Evolutionary conservation across 2,113 vertebrate genomes (phyloP).

Genomic region (Cebus imitator): DNA sequence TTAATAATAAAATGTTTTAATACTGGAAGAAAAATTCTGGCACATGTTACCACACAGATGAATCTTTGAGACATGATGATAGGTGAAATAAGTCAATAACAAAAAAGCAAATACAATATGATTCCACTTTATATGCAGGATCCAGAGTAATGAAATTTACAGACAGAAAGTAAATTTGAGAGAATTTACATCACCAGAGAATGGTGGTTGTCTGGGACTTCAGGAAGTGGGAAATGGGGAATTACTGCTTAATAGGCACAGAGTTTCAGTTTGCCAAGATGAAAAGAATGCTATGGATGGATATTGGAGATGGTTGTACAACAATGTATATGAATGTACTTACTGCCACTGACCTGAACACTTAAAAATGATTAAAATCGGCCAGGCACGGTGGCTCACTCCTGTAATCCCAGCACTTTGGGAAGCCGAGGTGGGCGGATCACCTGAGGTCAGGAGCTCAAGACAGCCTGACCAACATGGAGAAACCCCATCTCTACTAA

Average conservation of each 20-base stretch:
- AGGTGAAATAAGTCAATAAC: neutral
- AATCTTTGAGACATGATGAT: neutral
- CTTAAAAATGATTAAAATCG: neutral
- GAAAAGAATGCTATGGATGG: neutral
- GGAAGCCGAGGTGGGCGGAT: too few species aligned
- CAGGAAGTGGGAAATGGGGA: neutral
- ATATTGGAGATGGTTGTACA: neutral
- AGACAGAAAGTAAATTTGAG: neutral
- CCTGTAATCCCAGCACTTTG: too few species aligned
- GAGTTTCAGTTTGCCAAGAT: neutral
- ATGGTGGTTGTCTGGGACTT: neutral
- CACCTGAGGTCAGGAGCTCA: too few species aligned
- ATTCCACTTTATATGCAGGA: neutral
- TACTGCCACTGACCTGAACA: neutral
- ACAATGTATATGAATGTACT: neutral
- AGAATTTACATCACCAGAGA: neutral
- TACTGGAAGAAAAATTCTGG: neutral
- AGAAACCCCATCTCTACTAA: too few species aligned
- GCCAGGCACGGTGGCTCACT: too few species aligned
- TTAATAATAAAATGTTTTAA: neutral
- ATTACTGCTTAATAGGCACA: neutral
- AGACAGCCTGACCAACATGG: too few species aligned
- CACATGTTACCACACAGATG: neutral
- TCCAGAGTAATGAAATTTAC: neutral
- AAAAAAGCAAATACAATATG: neutral